These are phyloP conservation scores for Crenichthys baileyi DNA, from an alignment of 2,797 vertebrate genomes.

Conservation along the genomic window DNA sequence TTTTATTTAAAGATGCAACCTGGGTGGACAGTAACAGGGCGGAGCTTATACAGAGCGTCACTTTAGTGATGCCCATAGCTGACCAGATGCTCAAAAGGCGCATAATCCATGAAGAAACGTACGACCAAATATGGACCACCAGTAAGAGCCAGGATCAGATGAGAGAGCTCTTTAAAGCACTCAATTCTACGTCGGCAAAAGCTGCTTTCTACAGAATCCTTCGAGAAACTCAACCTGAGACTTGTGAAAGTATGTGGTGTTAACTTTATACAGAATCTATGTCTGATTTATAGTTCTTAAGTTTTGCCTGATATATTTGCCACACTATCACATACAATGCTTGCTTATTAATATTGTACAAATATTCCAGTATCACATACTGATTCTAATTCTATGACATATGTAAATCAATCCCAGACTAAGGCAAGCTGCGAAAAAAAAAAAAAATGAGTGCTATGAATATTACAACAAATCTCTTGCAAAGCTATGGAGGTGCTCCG, in stretches of 20 bases:
- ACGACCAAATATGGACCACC: slow-evolving; percentile 8
- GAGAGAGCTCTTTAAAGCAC: slow-evolving; percentile 29
- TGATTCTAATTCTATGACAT: no score
- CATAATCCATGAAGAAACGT: slow-evolving; percentile 29
- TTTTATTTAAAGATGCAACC: slow-evolving; percentile 11
- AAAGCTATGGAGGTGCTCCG: no score
- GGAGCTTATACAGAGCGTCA: slow-evolving; percentile 20
- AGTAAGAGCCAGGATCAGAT: slow-evolving; percentile 26
- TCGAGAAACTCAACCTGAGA: slow-evolving; percentile 1
- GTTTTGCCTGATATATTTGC: not conserved
- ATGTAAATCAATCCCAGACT: no score
- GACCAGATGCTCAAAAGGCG: slow-evolving; percentile 18
- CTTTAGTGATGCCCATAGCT: slow-evolving; percentile 28
- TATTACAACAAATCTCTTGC: no score
- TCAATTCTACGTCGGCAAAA: slow-evolving; percentile 23
- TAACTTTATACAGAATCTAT: not conserved
- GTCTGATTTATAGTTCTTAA: not conserved
- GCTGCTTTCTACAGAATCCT: slow-evolving; percentile 32
- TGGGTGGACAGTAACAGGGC: slow-evolving; percentile 43
- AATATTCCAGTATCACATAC: no score
- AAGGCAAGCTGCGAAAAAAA: no score
- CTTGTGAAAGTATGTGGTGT: slow-evolving; percentile 14
- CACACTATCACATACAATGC: not conserved
- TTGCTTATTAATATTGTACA: no score
- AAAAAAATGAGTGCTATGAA: no score